Evolutionary conservation across 2,113 vertebrate species (phyloP).

Genomic region (Strigops habroptila): DNA sequence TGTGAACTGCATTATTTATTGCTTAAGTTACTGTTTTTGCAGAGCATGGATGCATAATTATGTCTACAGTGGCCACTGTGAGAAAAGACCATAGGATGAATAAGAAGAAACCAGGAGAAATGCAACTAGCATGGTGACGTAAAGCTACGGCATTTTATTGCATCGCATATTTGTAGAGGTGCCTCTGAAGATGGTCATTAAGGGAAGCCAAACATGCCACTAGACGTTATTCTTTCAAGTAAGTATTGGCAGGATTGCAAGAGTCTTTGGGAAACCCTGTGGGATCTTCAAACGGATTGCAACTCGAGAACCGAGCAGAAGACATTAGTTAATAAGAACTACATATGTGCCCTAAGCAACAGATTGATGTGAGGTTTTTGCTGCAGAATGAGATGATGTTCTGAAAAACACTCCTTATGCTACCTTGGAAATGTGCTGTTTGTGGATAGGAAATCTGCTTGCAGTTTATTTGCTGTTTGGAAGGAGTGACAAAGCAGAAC

Average conservation of each 20-base stretch:
- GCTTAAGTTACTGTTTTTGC: not conserved
- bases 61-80: not conserved
- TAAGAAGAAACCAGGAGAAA: not conserved
- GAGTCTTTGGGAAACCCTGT: not conserved
- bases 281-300: not conserved
- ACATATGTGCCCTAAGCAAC: not conserved
- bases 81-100: not conserved
- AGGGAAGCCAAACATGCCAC: not conserved
- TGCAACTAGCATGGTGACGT: not conserved
- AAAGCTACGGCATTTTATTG: not conserved
- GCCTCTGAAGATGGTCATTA: not conserved
- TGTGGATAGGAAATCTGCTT: conserved; percentile 20
- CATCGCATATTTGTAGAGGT: not conserved
- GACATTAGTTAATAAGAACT: not conserved
- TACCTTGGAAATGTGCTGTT: conserved; percentile 5
- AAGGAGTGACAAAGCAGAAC: conserved; percentile 7
- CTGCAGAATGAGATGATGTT: not conserved
- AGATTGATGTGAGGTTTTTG: not conserved
- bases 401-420: conserved; percentile 15
- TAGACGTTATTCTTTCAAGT: not conserved
- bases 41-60: not conserved
- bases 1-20: not conserved
- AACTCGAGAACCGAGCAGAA: not conserved
- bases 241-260: not conserved
- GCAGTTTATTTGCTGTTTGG: conserved; percentile 34